These are phyloP conservation scores for Hyalella azteca DNA, from an alignment of 2,888 invertebrate genomes.

Conservation along the genomic window DNA sequence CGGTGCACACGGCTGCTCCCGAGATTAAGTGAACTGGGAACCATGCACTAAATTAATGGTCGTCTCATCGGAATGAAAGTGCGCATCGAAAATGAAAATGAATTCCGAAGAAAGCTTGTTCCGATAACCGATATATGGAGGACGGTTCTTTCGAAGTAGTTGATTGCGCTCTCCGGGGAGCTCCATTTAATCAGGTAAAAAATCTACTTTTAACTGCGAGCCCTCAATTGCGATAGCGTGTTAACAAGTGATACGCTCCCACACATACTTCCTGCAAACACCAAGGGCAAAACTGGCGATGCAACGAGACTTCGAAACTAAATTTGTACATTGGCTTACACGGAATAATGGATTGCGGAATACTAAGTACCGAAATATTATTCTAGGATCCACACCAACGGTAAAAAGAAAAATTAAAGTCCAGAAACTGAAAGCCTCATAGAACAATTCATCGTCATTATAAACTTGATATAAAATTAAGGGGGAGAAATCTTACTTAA, in stretches of 20 bases:
- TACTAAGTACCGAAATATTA: too few species aligned
- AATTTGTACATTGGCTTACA: too few species aligned
- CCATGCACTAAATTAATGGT: slow-evolving; percentile 16
- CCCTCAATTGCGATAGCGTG: background rate
- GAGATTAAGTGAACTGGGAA: slow-evolving; percentile 1
- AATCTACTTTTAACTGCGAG: background rate
- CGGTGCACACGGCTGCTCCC: slow-evolving; percentile 1
- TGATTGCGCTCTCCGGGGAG: background rate
- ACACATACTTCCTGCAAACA: background rate
- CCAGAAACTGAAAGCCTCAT: too few species aligned
- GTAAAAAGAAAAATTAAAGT: too few species aligned
- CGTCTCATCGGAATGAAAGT: slow-evolving; percentile 17
- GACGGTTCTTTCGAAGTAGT: background rate
- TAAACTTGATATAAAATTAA: too few species aligned
- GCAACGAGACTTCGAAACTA: too few species aligned
- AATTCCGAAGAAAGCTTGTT: slow-evolving; percentile 14
- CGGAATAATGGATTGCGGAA: too few species aligned
- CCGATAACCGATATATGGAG: slow-evolving; percentile 32
- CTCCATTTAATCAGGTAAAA: slow-evolving; percentile 29
- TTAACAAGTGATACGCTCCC: background rate
- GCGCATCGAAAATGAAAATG: background rate
- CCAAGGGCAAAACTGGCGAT: background rate
- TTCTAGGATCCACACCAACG: too few species aligned
- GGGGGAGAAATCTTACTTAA: too few species aligned
- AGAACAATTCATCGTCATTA: too few species aligned